phyloP scores from a whole-genome alignment of 2,888 invertebrate genomes.

The Toxonevra muliebris region DNA sequence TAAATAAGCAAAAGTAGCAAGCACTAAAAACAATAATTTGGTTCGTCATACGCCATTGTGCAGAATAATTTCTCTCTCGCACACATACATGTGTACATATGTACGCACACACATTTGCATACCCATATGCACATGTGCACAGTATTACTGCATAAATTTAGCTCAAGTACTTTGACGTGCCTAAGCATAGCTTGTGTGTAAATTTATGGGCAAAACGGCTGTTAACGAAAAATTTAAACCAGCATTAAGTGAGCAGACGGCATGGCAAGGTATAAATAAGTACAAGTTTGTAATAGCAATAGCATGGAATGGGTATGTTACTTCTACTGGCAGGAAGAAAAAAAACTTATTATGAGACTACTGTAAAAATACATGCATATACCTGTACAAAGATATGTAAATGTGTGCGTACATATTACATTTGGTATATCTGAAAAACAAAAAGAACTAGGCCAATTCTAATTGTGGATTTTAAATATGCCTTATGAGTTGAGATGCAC shows the following conservation, averaged over 20 bases:
- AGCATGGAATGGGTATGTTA: too few species aligned
- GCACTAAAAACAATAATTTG: slow-evolving; percentile 33
- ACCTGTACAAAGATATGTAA: too few species aligned
- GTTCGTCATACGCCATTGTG: slow-evolving; percentile 49
- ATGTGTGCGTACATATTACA: too few species aligned
- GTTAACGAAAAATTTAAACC: too few species aligned
- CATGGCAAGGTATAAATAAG: not conserved
- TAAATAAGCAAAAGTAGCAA: not conserved
- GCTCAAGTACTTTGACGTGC: slow-evolving; percentile 12
- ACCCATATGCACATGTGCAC: not conserved
- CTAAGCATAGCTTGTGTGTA: slow-evolving; percentile 5
- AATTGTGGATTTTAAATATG: too few species aligned
- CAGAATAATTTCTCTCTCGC: slow-evolving; percentile 44
- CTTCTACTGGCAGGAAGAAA: too few species aligned
- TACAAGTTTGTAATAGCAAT: not conserved
- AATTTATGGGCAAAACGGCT: not conserved
- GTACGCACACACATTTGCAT: not conserved
- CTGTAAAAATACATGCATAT: too few species aligned
- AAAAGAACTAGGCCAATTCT: too few species aligned
- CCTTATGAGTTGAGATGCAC: too few species aligned
- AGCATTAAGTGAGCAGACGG: not conserved
- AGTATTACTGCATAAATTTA: not conserved
- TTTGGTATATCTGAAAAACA: too few species aligned
- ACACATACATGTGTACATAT: not conserved
- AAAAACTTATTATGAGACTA: too few species aligned